Evolutionary conservation across 2,113 vertebrate species (phyloP), one percentile per base, ranked within the genome.

Genomic region (Verasper variegatus): DNA sequence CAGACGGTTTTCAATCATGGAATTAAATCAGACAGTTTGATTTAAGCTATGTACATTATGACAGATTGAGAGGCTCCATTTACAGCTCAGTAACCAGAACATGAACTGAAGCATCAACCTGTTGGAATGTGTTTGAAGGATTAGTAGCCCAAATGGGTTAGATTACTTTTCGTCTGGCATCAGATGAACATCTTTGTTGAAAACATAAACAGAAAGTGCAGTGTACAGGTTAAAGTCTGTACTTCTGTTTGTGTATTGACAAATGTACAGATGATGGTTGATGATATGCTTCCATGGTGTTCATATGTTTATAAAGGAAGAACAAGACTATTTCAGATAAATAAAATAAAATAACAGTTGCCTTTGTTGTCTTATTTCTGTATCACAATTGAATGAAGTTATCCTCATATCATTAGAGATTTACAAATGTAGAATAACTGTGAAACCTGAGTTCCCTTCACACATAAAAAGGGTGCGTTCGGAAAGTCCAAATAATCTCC

Each of bases 241-340:
- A 13, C 47, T 17, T 51, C 47, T 17, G 26, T 26, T 12, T 37
- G 58, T 60, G 58, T 35, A 10, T 26, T 27, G 24, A 58, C 23
- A 27, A 17, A 27, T 90, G 90, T 90, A 87, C 86, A 91, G 83
- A 85, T 82, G 67, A 72, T 87, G 75, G 74, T 85, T 72, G 69
- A 51, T 4, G 5, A 58, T 20, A 60, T 51, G 72, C 71, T 81
- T 89, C 72, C 68, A 61, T 81, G 75, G 67, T 89, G 88, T 92
- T 92, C 88, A 88, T 93, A 92, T 86, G 85, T 91, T 91, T 91
- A 89, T 92, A 91, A 84, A 87, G 21, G 63, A 51, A 51, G 18
- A 74, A 66, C 74, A 64, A 55, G 77, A 85, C 65, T 89, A 90
- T 90, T 91, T 93, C 86, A 86, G 83, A 71, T 85, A 86, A 51